These are phyloP conservation scores for Myripristis murdjan DNA, from an alignment of 2,797 vertebrate species.

Conservation along the genomic window DNA sequence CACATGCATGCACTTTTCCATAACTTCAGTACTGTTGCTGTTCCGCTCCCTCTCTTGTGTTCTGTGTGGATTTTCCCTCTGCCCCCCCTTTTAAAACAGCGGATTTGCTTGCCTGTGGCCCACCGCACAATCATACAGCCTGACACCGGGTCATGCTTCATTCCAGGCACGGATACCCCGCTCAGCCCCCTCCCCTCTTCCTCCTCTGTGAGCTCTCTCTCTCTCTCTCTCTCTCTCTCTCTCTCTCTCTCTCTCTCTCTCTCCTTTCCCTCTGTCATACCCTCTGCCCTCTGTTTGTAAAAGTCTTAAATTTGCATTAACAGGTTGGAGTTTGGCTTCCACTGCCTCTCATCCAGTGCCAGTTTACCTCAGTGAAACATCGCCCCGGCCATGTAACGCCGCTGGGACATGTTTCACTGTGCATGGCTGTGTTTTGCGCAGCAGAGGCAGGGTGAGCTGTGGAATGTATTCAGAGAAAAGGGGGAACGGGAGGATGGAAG, in stretches of 20 bases:
- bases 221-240: too few species aligned
- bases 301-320: slow-evolving; percentile 9
- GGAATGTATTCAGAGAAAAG: slow-evolving; percentile 58
- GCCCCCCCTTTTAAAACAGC: slow-evolving; percentile 26
- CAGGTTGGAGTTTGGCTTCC: slow-evolving; percentile 1
- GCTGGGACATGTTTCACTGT: background rate
- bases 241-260: slow-evolving; percentile 20
- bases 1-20: slow-evolving; percentile 28
- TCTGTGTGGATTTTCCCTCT: slow-evolving; percentile 20
- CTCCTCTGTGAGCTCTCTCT: too few species aligned
- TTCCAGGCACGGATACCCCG: slow-evolving; percentile 50
- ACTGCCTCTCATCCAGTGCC: background rate
- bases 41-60: slow-evolving; percentile 18
- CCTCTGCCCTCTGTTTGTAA: slow-evolving; percentile 19
- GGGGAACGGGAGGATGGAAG: slow-evolving; percentile 30
- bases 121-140: slow-evolving; percentile 62
- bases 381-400: background rate
- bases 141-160: slow-evolving; percentile 66
- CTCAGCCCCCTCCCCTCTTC: slow-evolving; percentile 11
- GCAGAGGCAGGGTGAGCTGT: slow-evolving; percentile 10
- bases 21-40: slow-evolving; percentile 29
- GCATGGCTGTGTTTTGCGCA: background rate
- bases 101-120: slow-evolving; percentile 58
- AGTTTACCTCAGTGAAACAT: background rate
- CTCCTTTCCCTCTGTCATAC: too few species aligned